A percentile compares a stretch with the other conserved stretches of the same genome.
These are phyloP conservation scores for Eupithecia insigniata DNA, from an alignment of 2,888 invertebrate species.

Conservation along the genomic window DNA sequence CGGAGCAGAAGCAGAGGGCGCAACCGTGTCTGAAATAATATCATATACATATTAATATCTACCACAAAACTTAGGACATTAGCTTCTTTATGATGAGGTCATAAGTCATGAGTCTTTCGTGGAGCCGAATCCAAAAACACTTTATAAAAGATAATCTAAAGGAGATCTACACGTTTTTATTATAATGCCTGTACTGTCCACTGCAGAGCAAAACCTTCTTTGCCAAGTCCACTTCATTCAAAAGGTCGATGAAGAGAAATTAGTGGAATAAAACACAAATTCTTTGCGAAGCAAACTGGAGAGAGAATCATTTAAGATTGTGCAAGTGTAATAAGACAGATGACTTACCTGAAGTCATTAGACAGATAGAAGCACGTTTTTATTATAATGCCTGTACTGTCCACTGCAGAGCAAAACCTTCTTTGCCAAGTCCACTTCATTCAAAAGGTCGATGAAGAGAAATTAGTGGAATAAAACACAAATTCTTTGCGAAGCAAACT, in stretches of 20 bases:
- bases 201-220: background rate
- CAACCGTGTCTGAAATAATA: constrained; percentile 88
- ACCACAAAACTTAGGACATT: background rate
- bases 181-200: background rate
- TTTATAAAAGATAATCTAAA: background rate
- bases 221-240: background rate
- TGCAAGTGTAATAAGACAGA: background rate
- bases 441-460: background rate
- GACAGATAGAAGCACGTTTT: constrained; percentile 91
- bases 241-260: background rate
- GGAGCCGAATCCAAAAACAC: background rate
- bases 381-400: background rate
- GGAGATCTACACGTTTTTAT: background rate
- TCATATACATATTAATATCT: background rate
- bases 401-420: background rate
- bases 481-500: background rate
- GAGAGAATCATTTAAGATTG: background rate
- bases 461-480: background rate
- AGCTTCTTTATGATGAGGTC: background rate
- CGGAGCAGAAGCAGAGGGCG: constrained; percentile 98
- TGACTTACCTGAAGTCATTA: constrained; percentile 75
- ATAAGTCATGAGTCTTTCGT: background rate
- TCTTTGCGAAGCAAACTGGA: background rate
- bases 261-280: background rate
- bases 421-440: background rate